Conservation (phyloP, 1,140 invertebrate genomes). For the Drosophila subpulchrella region DNA sequence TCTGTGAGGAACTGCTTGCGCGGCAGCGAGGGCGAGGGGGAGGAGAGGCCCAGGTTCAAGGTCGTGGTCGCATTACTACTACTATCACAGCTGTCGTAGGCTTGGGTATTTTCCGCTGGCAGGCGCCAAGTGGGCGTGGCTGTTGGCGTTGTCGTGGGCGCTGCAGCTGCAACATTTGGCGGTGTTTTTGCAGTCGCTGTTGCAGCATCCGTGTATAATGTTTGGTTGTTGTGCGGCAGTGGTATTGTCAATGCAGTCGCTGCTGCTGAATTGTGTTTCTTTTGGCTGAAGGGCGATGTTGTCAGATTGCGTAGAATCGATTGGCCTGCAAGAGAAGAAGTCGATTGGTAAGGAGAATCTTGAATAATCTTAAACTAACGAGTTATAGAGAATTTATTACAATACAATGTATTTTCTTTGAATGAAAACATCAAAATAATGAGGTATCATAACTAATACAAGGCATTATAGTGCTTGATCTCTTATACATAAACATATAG, state of each 20-base stretch:
- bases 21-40: constrained; percentile 56
- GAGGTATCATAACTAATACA: too few species aligned
- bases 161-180: constrained; percentile 31
- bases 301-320: constrained; percentile 80
- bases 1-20: constrained; percentile 38
- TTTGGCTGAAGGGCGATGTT: constrained; percentile 83
- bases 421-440: too few species aligned
- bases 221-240: constrained; percentile 51
- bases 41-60: constrained; percentile 14
- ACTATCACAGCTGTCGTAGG: constrained; percentile 66
- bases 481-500: too few species aligned
- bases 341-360: not conserved
- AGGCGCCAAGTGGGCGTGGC: constrained; percentile 48
- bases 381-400: too few species aligned
- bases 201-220: constrained; percentile 39
- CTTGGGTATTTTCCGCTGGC: constrained; percentile 45
- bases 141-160: constrained; percentile 32
- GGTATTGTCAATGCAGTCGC: constrained; percentile 33
- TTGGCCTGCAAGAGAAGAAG: constrained; percentile 52
- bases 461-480: too few species aligned
- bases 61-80: constrained; percentile 49
- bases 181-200: constrained; percentile 19
- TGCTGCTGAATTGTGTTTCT: constrained; percentile 62
- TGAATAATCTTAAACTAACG: too few species aligned
- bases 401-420: too few species aligned